phyloP scores from a whole-genome alignment of 2,113 vertebrate genomes.

The Bolborhynchus lineola region DNA sequence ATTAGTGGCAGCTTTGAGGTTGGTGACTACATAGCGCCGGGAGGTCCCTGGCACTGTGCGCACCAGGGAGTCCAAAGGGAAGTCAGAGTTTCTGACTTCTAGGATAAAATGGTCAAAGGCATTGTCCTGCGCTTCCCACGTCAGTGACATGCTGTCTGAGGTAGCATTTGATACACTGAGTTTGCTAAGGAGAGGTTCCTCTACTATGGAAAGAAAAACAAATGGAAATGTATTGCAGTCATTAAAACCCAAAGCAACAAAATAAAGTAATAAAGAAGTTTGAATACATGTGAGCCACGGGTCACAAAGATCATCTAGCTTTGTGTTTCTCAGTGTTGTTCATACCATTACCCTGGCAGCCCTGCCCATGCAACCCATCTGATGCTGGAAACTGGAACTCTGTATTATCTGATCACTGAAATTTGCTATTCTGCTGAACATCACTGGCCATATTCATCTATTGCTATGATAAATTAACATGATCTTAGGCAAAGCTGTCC shows the following conservation, averaged over 20 bases:
- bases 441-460: not conserved
- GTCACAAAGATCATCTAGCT: not conserved
- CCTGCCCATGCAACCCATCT: not conserved
- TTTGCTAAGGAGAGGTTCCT: slow-evolving; percentile 83
- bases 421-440: not conserved
- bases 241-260: slow-evolving; percentile 32
- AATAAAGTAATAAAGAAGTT: not conserved
- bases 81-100: slow-evolving; percentile 84
- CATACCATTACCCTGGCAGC: not conserved
- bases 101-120: slow-evolving; percentile 85
- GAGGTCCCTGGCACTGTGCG: slow-evolving; percentile 67
- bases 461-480: not conserved
- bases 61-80: slow-evolving; percentile 78
- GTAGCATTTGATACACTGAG: slow-evolving; percentile 84
- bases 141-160: slow-evolving; percentile 81
- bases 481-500: not conserved
- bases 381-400: not conserved
- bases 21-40: slow-evolving; percentile 73
- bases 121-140: slow-evolving; percentile 78
- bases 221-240: slow-evolving; percentile 54
- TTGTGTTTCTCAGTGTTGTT: not conserved
- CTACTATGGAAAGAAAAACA: slow-evolving; percentile 78
- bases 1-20: slow-evolving; percentile 79
- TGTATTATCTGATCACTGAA: not conserved
- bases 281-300: not conserved